These are phyloP conservation scores for Pelosia muscerda DNA, from an alignment of 2,888 invertebrate species.

Conservation along the genomic window DNA sequence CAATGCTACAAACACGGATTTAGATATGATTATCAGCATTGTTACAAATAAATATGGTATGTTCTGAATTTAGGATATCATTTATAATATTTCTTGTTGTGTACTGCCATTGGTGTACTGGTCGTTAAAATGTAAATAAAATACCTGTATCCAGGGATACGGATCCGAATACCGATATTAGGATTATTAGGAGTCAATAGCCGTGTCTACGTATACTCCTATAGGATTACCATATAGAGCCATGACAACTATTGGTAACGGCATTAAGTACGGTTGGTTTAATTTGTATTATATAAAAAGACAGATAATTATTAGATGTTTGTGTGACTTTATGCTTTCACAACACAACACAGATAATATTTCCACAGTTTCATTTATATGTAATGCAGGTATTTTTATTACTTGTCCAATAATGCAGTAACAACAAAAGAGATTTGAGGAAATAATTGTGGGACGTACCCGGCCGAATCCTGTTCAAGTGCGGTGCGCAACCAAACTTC, in stretches of 20 bases:
- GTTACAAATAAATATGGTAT: neutral
- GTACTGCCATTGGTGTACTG: neutral
- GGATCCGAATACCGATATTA: too few species aligned
- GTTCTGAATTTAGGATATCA: neutral
- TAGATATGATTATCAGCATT: neutral
- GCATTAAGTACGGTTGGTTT: too few species aligned
- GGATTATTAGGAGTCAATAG: too few species aligned
- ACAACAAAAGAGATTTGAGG: neutral
- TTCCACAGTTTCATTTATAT: neutral
- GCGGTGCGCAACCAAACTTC: conserved; percentile 33
- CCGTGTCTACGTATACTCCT: too few species aligned
- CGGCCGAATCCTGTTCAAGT: neutral
- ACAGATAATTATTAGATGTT: too few species aligned
- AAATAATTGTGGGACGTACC: conserved; percentile 2
- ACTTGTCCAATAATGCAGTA: neutral
- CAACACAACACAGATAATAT: neutral
- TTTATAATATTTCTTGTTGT: neutral
- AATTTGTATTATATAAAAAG: too few species aligned
- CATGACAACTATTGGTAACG: too few species aligned
- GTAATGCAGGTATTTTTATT: neutral
- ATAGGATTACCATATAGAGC: too few species aligned
- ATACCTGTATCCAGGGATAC: too few species aligned
- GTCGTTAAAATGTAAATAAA: too few species aligned
- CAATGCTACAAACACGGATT: conserved; percentile 4
- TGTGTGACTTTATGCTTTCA: too few species aligned